phyloP scores from a whole-genome alignment of 2,888 invertebrate species.

The Malthinus seriepunctatus region DNA sequence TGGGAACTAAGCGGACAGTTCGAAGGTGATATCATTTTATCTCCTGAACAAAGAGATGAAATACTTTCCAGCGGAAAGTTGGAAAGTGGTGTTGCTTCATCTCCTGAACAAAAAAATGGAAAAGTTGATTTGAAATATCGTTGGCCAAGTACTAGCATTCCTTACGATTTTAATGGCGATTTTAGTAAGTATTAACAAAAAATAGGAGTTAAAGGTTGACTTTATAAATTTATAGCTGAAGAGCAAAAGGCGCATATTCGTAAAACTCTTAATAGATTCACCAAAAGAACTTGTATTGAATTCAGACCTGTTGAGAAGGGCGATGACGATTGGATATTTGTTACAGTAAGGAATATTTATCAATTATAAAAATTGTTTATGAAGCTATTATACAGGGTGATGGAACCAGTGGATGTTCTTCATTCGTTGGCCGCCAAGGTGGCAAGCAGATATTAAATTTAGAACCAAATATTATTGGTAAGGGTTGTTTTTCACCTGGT shows the following conservation, averaged over 20 bases:
- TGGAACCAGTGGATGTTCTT: conserved; percentile 17
- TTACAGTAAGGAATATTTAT: too few relatives aligned
- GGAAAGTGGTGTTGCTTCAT: conserved; percentile 13
- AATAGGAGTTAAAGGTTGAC: too few relatives aligned
- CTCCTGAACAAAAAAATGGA: background rate
- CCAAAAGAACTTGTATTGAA: background rate
- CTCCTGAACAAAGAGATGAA: conserved; percentile 1
- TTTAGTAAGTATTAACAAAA: background rate
- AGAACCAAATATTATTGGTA: conserved; percentile 38
- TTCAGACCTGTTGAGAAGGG: background rate
- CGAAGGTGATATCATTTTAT: conserved; percentile 11
- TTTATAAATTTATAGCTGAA: background rate
- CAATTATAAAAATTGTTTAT: too few relatives aligned
- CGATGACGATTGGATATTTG: background rate
- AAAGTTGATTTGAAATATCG: background rate
- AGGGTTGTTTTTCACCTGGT: conserved; percentile 64
- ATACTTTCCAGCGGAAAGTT: background rate
- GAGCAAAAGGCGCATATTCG: background rate
- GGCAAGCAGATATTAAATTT: background rate
- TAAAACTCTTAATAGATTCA: background rate
- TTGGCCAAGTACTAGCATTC: background rate
- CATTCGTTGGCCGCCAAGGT: conserved; percentile 18
- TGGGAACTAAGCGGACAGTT: conserved; percentile 20
- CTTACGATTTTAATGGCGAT: background rate
- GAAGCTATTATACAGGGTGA: too few relatives aligned